These are phyloP conservation scores for Carcharodon carcharias DNA, from an alignment of 2,797 vertebrate genomes.

Conservation along the genomic window DNA sequence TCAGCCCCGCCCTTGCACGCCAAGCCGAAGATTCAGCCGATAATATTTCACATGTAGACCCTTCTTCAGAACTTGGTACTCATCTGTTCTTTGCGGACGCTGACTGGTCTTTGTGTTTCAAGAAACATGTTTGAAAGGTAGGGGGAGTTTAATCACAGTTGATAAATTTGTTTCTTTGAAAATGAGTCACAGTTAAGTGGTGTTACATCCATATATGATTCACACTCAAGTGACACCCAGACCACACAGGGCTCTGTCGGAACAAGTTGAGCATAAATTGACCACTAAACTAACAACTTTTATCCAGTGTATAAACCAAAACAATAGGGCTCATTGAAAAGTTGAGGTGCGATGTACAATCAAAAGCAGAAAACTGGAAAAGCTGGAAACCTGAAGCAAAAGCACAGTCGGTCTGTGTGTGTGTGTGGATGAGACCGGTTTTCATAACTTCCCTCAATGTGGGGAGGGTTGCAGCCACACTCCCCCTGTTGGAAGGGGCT, in stretches of 20 bases:
- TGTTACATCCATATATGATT: neutral
- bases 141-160: neutral
- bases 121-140: neutral
- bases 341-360: neutral
- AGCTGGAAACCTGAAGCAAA: neutral
- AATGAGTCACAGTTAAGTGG: neutral
- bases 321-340: neutral
- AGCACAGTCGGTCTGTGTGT: neutral
- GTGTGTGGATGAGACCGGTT: neutral
- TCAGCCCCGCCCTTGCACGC: too few relatives aligned
- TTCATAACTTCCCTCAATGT: neutral
- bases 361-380: neutral
- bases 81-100: neutral
- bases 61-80: neutral
- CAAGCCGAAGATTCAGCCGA: too few relatives aligned
- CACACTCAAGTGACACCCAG: neutral
- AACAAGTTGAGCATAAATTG: neutral
- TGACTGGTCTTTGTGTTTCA: neutral
- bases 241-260: neutral
- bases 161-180: conserved; percentile 6
- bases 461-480: neutral
- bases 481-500: neutral
- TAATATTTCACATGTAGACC: neutral
- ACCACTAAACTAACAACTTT: neutral
- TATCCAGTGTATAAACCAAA: neutral